phyloP scores from a whole-genome alignment of 2,888 invertebrate species.

The Erebia palarica region DNA sequence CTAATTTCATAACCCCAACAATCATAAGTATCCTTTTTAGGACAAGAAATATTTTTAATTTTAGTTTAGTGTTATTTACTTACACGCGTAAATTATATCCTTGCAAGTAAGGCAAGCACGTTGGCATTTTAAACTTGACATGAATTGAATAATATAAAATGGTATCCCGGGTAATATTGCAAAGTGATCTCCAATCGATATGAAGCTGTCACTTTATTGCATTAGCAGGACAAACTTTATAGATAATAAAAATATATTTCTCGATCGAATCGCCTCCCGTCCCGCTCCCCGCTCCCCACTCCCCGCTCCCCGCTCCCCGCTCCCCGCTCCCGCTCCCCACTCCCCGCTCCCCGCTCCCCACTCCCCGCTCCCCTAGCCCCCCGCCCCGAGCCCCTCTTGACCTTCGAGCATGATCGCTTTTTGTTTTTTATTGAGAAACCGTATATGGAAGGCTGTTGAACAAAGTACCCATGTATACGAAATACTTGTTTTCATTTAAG shows the following conservation, averaged over 20 bases:
- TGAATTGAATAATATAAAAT: not conserved
- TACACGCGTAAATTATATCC: too few relatives aligned
- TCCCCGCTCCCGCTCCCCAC: not conserved
- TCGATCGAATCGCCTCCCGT: not conserved
- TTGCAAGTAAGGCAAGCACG: too few relatives aligned
- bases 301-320: not conserved
- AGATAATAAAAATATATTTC: not conserved
- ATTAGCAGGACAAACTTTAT: conserved; percentile 26
- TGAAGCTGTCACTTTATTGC: conserved; percentile 45
- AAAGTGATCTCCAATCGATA: conserved; percentile 25
- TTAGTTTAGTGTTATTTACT: too few relatives aligned
- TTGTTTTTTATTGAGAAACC: conserved; percentile 52
- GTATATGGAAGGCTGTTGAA: conserved; percentile 52
- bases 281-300: not conserved
- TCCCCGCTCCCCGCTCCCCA: not conserved
- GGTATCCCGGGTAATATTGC: not conserved
- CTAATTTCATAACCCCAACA: too few relatives aligned
- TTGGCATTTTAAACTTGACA: not conserved
- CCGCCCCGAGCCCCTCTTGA: conserved; percentile 33
- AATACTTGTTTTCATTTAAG: conserved; percentile 18
- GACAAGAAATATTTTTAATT: too few relatives aligned
- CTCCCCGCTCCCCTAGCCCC: too few relatives aligned
- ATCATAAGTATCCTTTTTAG: too few relatives aligned
- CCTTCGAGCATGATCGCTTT: conserved; percentile 51
- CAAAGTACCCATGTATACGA: conserved; percentile 20